phyloP scores from a whole-genome alignment of 53 echinoderm and acorn worm genomes.

The Stichopus horrens region DNA sequence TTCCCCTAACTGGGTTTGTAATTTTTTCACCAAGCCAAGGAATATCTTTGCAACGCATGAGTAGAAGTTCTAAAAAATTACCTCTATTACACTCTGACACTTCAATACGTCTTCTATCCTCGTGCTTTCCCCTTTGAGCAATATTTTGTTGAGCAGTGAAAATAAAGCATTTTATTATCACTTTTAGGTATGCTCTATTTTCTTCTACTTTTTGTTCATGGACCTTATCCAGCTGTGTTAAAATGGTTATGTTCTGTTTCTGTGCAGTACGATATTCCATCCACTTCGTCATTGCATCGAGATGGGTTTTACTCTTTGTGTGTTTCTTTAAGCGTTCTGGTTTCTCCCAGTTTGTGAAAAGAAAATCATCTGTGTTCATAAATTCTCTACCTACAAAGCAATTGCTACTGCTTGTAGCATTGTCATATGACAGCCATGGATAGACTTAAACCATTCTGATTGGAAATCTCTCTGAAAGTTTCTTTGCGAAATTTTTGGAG shows the following conservation, averaged over 20 bases:
- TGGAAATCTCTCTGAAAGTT: constrained; percentile 26
- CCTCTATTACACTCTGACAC: constrained; percentile 27
- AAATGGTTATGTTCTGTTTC: constrained; percentile 28
- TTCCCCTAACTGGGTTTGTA: constrained; percentile 3
- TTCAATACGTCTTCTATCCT: constrained; percentile 24
- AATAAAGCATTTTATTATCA: constrained; percentile 11
- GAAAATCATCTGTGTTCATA: constrained; percentile 11
- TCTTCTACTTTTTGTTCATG: constrained; percentile 10
- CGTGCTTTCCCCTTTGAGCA: constrained; percentile 11
- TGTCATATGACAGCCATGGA: constrained; percentile 38
- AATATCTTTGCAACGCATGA: constrained; percentile 35
- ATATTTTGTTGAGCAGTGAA: constrained; percentile 44
- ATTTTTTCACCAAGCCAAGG: constrained; percentile 20
- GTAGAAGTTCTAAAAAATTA: constrained; percentile 31
- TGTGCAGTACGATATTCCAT: neutral
- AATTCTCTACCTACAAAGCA: constrained; percentile 36
- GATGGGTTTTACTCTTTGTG: constrained; percentile 11
- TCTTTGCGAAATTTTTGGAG: constrained; percentile 22
- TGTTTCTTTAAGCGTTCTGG: constrained; percentile 28
- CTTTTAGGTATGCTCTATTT: constrained; percentile 22
- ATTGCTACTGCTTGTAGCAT: neutral
- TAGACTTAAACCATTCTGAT: constrained; percentile 18
- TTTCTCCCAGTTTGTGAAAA: constrained; percentile 23
- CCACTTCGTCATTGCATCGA: constrained; percentile 29
- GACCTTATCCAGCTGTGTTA: constrained; percentile 13